Conservation (phyloP, 64 coral and sea anemone genomes). For the Platygyra sinensis region DNA sequence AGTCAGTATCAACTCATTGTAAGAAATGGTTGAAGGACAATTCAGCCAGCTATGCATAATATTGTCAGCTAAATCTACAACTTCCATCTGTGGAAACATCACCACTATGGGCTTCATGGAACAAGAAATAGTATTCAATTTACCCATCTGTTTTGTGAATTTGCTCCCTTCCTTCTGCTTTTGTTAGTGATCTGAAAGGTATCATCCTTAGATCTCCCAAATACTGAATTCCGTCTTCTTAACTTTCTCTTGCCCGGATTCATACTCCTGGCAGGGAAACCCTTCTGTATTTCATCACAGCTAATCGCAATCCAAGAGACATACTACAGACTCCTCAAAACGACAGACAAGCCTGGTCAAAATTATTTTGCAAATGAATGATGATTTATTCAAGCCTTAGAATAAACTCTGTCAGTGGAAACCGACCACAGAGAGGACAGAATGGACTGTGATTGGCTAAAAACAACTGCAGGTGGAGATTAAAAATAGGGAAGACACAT, state of each 20-base stretch:
- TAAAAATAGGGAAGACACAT: background rate
- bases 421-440: slow-evolving; percentile 3
- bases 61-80: background rate
- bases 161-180: slow-evolving; percentile 16
- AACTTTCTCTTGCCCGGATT: slow-evolving; percentile 19
- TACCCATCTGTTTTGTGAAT: slow-evolving; percentile 48
- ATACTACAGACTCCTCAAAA: background rate
- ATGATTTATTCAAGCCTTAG: slow-evolving; percentile 29
- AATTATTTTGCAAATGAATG: background rate
- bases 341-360: background rate
- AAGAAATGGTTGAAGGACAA: background rate
- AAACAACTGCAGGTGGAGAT: slow-evolving; percentile 7
- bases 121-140: slow-evolving; percentile 3
- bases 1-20: too few species aligned
- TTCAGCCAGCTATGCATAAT: background rate
- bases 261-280: background rate
- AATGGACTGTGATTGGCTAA: slow-evolving; percentile 13
- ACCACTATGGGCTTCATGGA: too few species aligned
- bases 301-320: background rate
- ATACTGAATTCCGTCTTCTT: background rate
- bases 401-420: slow-evolving; percentile 1
- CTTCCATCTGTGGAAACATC: background rate
- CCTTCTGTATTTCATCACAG: background rate
- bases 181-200: slow-evolving; percentile 17
- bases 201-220: slow-evolving; percentile 43